phyloP scores from a whole-genome alignment of 2,888 invertebrate species.

The Nipponacmea schrenckii region DNA sequence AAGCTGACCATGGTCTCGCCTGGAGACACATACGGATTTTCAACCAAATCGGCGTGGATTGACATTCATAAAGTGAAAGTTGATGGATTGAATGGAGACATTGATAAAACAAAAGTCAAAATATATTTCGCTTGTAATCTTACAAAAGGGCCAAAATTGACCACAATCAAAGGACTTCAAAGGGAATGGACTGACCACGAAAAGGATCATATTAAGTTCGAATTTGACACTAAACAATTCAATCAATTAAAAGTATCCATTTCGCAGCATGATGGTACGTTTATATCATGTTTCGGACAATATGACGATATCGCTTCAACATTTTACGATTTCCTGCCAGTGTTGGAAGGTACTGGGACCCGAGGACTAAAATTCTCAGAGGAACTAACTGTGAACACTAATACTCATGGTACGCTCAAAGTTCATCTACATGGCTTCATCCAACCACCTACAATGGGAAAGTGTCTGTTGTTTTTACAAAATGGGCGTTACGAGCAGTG shows the following conservation, averaged over 20 bases:
- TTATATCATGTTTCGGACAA: slow-evolving; percentile 61
- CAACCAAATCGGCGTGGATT: slow-evolving; percentile 47
- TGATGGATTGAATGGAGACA: neutral
- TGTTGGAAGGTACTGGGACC: neutral
- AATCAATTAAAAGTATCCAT: slow-evolving; percentile 58
- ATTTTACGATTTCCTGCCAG: neutral
- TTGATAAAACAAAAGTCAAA: slow-evolving; percentile 27
- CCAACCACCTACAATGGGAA: slow-evolving; percentile 48
- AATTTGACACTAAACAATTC: slow-evolving; percentile 66
- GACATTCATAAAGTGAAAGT: neutral
- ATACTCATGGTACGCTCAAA: neutral
- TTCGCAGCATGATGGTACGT: slow-evolving; percentile 50
- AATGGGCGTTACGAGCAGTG: slow-evolving; percentile 60
- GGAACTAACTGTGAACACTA: neutral
- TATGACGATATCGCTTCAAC: neutral
- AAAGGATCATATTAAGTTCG: slow-evolving; percentile 59
- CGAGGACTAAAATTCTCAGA: neutral
- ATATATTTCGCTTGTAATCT: slow-evolving; percentile 27
- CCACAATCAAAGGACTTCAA: slow-evolving; percentile 42
- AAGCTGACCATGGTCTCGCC: slow-evolving; percentile 64
- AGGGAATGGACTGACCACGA: slow-evolving; percentile 43
- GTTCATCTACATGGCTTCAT: slow-evolving; percentile 49
- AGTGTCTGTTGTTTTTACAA: slow-evolving; percentile 45
- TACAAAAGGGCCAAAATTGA: slow-evolving; percentile 15
- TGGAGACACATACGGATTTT: slow-evolving; percentile 54